A percentile compares a stretch with the other conserved stretches of the same genome.
Evolutionary conservation across 2,888 invertebrate genomes (phyloP).

Genomic region (Penaeus monodon): DNA sequence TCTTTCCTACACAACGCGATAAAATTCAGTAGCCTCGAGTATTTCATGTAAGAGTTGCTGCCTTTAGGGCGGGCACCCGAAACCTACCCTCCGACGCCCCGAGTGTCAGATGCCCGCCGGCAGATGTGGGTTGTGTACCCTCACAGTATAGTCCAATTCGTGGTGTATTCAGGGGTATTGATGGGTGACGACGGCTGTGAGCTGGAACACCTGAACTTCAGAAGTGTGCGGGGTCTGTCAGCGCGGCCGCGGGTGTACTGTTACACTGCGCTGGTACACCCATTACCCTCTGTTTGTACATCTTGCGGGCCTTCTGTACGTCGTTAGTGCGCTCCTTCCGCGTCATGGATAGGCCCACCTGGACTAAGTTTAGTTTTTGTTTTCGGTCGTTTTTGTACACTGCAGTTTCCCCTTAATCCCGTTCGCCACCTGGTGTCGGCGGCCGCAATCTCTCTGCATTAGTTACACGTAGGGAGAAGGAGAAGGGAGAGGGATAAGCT

Average conservation of each 20-base stretch:
- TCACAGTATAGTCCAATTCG: conserved; percentile 38
- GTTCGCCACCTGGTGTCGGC: no score
- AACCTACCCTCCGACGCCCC: conserved; percentile 28
- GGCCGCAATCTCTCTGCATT: not conserved
- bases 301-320: no score
- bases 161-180: conserved; percentile 55
- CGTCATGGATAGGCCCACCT: no score
- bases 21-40: not conserved
- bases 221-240: conserved; percentile 28
- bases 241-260: conserved; percentile 33
- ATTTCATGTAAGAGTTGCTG: conserved; percentile 18
- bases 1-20: conserved; percentile 7
- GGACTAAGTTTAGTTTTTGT: no score
- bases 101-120: conserved; percentile 29
- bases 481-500: conserved; percentile 1
- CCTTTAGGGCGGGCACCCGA: not conserved
- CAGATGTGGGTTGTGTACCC: conserved; percentile 43
- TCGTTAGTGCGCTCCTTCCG: no score
- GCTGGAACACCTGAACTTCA: conserved; percentile 45
- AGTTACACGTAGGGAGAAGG: not conserved
- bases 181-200: conserved; percentile 43
- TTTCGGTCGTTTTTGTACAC: no score
- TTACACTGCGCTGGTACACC: conserved; percentile 25
- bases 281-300: conserved; percentile 44
- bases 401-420: no score